Evolutionary conservation across 2,888 invertebrate genomes (phyloP), one percentile per base, ranked within the genome.

Genomic region (Gibbula magus): DNA sequence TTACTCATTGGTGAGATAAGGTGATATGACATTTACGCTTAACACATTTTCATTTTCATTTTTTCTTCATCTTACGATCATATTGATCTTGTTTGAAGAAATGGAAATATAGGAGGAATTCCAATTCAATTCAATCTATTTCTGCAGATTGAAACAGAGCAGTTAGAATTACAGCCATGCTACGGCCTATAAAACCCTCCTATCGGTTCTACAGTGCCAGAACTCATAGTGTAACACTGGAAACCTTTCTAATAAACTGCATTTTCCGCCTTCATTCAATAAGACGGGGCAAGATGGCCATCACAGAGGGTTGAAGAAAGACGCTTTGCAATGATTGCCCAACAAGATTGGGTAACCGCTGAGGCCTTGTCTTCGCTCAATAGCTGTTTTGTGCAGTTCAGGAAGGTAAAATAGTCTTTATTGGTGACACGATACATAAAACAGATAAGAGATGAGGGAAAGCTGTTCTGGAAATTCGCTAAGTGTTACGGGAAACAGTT

Each of bases 181-280:
- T 25, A 61, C 61, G 0, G 25, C n/a, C 61, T n/a, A 16, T 61
- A 61, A 61, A 61, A 61, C 29, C 16, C 61, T 25, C 25, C 61
- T 16, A 7, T 22, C 61, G 22, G 61, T 61, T 61, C 61, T 29
- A 29, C 61, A 29, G 13, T 16, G 7, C 61, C 7, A 25, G 29
- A 61, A 16, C 29, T 25, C 29, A 61, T 18, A 29, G 61, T 16
- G 61, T 13, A 45, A 61, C 61, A 61, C 29, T 61, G 61, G 25
- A 61, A 61, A 61, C 61, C 29, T 61, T 61, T 61, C 61, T 61
- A 61, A 61, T 61, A 61, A 61, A 61, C 61, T 61, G 29, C 61
- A 61, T 61, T 61, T 61, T 61, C 61, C 18, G 29, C 29, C 29
- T 61, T 22, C 61, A 61, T 61, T 61, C n/a, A 61, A 61, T 61